Conservation (phyloP, 2,888 invertebrate genomes). For the Drosophila parthenogenetica region DNA sequence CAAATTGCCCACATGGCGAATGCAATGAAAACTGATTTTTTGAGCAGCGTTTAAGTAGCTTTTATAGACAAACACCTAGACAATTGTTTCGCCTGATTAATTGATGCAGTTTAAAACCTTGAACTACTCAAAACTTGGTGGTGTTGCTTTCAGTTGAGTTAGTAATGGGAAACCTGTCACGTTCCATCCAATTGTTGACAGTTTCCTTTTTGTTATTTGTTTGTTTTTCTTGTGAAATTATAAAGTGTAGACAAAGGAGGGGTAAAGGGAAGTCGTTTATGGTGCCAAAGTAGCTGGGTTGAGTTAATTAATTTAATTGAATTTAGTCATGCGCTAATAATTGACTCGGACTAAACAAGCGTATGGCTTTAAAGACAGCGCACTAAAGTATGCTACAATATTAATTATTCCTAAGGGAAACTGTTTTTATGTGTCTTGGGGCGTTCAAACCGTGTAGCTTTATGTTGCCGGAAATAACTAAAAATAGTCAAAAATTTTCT, state of each 20-base stretch:
- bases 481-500: no score
- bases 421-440: background rate
- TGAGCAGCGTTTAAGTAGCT: conserved; percentile 13
- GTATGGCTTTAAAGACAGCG: conserved; percentile 5
- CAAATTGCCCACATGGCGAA: conserved; percentile 54
- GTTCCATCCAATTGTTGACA: conserved; percentile 47
- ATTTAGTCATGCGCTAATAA: conserved; percentile 28
- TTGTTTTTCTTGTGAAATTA: conserved; percentile 52
- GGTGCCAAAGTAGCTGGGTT: conserved; percentile 16
- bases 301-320: conserved; percentile 69
- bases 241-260: conserved; percentile 20
- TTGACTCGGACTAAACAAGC: conserved; percentile 10
- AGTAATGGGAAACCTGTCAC: conserved; percentile 31
- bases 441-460: no score
- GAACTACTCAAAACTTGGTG: conserved; percentile 28
- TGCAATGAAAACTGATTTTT: conserved; percentile 31
- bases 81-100: conserved; percentile 18
- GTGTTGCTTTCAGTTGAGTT: conserved; percentile 32
- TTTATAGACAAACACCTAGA: conserved; percentile 50
- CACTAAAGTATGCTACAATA: conserved; percentile 16
- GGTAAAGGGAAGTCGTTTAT: conserved; percentile 7
- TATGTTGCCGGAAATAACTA: no score
- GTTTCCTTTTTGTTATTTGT: conserved; percentile 26
- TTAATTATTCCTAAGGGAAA: conserved; percentile 7
- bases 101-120: conserved; percentile 44